A percentile compares a stretch with the other conserved stretches of the same genome.
Conservation (phyloP, 2,888 invertebrate species). For the Cerastoderma edule region DNA sequence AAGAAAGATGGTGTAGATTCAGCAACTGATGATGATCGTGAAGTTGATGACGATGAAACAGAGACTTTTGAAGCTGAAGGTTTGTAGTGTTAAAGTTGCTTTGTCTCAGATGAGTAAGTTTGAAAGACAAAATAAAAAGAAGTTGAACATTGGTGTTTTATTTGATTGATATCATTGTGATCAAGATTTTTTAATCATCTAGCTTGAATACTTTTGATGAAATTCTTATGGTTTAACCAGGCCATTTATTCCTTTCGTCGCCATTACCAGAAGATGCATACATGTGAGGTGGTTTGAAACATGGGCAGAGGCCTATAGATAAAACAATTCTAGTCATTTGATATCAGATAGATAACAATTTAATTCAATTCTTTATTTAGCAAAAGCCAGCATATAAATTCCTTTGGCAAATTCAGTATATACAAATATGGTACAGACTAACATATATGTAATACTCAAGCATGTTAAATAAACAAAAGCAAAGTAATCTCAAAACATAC, state of each 20-base stretch:
- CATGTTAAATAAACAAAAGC: not conserved
- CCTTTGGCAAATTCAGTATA: too few relatives aligned
- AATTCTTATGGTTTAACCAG: not conserved
- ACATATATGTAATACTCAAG: too few relatives aligned
- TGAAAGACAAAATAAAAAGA: not conserved
- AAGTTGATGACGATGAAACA: constrained; percentile 51
- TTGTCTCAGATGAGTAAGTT: not conserved
- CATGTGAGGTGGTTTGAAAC: too few relatives aligned
- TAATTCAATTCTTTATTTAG: too few relatives aligned
- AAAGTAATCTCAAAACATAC: not conserved
- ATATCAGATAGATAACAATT: too few relatives aligned
- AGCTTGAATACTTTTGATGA: not conserved
- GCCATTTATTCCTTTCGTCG: not conserved
- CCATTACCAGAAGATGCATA: too few relatives aligned
- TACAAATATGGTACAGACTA: too few relatives aligned
- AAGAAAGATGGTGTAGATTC: constrained; percentile 37
- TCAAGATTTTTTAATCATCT: not conserved
- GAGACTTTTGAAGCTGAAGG: constrained; percentile 78
- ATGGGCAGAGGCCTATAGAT: too few relatives aligned
- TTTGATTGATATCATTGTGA: not conserved
- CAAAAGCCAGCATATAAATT: too few relatives aligned
- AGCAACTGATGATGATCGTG: constrained; percentile 44
- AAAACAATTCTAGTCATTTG: too few relatives aligned
- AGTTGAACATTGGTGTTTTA: not conserved
- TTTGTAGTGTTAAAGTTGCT: constrained; percentile 26